phyloP scores from a whole-genome alignment of 2,797 vertebrate species.

The Enteromius paludinosus region DNA sequence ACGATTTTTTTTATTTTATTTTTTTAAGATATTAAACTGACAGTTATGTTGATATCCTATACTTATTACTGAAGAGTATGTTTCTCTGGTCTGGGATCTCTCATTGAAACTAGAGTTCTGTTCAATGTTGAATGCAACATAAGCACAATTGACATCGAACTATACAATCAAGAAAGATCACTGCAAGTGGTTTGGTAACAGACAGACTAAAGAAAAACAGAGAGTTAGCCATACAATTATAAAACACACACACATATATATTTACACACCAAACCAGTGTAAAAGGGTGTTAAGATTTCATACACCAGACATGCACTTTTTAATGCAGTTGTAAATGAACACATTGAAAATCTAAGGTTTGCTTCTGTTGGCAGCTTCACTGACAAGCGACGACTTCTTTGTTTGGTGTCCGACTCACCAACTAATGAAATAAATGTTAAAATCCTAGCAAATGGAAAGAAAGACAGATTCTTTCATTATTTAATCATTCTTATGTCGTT shows the following conservation, averaged over 20 bases:
- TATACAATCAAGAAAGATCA: conserved; percentile 28
- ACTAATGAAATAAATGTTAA: neutral
- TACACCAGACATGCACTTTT: conserved; percentile 47
- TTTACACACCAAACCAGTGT: conserved; percentile 41
- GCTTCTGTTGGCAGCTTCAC: neutral
- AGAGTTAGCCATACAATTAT: conserved; percentile 24
- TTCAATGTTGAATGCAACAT: neutral
- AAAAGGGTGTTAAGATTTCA: conserved; percentile 48
- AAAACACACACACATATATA: conserved; percentile 5
- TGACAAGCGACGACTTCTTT: no score
- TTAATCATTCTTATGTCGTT: neutral
- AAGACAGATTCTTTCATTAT: neutral
- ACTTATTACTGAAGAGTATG: neutral
- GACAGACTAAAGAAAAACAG: conserved; percentile 4
- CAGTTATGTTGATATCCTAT: neutral
- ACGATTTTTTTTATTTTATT: neutral
- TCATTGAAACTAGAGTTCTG: neutral
- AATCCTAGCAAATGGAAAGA: no score
- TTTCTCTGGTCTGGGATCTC: neutral
- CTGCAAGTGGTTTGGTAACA: conserved; percentile 28
- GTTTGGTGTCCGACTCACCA: neutral
- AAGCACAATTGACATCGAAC: neutral
- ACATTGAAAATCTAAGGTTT: neutral
- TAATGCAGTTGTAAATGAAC: conserved; percentile 17
- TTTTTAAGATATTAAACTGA: neutral